These are phyloP conservation scores for Crossaster papposus DNA, from an alignment of 53 echinoderm and acorn worm genomes.

Conservation along the genomic window DNA sequence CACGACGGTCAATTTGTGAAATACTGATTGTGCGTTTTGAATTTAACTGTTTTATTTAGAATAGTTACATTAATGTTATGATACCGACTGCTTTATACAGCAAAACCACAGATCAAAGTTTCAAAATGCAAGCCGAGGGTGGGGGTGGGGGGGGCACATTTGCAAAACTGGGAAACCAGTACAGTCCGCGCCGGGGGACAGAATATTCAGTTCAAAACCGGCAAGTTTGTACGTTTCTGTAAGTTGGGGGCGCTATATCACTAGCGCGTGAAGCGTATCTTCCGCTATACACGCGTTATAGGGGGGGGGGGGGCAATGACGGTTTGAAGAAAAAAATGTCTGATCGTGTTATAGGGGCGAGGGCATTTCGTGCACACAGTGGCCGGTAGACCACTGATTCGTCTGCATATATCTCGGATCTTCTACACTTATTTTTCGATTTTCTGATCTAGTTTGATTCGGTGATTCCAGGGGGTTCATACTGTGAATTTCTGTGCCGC, in stretches of 20 bases:
- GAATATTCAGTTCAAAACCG: too few relatives aligned
- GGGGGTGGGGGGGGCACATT: too few relatives aligned
- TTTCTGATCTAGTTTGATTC: constrained; percentile 48
- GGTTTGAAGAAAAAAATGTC: constrained; percentile 72
- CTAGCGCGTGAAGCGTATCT: neutral
- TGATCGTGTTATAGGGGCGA: constrained; percentile 59
- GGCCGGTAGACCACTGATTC: constrained; percentile 43
- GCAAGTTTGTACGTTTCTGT: neutral
- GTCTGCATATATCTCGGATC: constrained; percentile 29
- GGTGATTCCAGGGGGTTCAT: constrained; percentile 56
- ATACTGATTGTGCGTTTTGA: too few relatives aligned
- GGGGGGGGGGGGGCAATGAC: constrained; percentile 32
- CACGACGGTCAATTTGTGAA: too few relatives aligned
- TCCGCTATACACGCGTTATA: neutral
- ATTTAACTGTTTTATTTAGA: too few relatives aligned
- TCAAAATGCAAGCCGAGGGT: too few relatives aligned
- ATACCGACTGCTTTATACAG: too few relatives aligned
- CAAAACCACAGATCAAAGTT: too few relatives aligned
- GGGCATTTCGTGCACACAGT: constrained; percentile 51
- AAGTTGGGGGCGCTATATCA: constrained; percentile 26
- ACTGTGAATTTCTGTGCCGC: constrained; percentile 61
- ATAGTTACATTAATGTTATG: too few relatives aligned
- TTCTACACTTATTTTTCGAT: constrained; percentile 13
- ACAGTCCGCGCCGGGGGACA: too few relatives aligned
- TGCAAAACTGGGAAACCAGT: too few relatives aligned